These are phyloP conservation scores for Pedionomus torquatus DNA, from an alignment of 2,113 vertebrate genomes.

Conservation along the genomic window DNA sequence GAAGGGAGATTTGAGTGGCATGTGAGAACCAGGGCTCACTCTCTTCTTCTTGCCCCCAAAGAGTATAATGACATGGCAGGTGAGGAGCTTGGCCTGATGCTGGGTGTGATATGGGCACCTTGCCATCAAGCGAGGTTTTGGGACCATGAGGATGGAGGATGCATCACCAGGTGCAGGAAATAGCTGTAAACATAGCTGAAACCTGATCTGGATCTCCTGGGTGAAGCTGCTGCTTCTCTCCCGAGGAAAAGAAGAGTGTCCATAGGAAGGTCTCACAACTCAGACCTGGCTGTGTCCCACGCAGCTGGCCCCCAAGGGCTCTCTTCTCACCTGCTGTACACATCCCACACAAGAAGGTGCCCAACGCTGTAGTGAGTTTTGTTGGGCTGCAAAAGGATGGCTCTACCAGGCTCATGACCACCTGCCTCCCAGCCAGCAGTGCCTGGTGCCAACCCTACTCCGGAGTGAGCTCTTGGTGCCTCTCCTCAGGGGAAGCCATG, in stretches of 20 bases:
- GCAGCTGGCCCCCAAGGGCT: background rate
- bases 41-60: background rate
- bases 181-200: background rate
- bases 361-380: background rate
- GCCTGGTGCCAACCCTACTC: background rate
- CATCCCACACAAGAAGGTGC: accelerated
- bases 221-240: background rate
- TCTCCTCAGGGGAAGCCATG: background rate
- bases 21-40: background rate
- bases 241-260: background rate
- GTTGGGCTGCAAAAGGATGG: background rate
- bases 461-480: background rate
- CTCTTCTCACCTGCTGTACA: background rate
- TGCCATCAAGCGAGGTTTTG: background rate
- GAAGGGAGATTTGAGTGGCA: background rate
- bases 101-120: background rate
- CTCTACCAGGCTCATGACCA: background rate
- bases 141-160: background rate
- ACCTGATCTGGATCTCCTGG: background rate
- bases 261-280: background rate
- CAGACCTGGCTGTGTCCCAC: background rate
- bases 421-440: background rate
- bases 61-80: background rate
- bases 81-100: accelerated
- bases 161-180: constrained; percentile 18